Base-by-base conservation (phyloP, 2,888 invertebrate species). In the Ptilodon capucinus region DNA sequence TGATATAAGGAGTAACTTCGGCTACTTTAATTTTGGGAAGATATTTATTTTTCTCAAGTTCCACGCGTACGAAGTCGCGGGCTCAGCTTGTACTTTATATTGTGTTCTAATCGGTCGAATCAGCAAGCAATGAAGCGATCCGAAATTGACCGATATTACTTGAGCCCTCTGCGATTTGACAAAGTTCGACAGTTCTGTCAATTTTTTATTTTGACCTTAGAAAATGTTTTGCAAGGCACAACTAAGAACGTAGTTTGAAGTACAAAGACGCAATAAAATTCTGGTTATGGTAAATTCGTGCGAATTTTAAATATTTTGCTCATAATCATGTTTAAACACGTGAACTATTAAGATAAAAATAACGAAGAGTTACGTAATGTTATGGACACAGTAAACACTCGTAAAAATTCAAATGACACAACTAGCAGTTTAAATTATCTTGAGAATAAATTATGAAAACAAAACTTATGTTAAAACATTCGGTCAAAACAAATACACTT, bases 71-170 rank as follows among this genome's bases (percentile, higher is more conserved):
- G n/a, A n/a, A n/a, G n/a, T n/a, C n/a, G n/a, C n/a, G n/a, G n/a
- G n/a, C n/a, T n/a, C n/a, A n/a, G n/a, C n/a, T n/a, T n/a, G n/a
- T n/a, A n/a, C n/a, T n/a, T n/a, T n/a, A 53, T 62, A 60, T 53
- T 58, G 51, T 53, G 58, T 57, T 48, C 47, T 53, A 43, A 58
- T 11, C 40, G 41, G 21, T 57, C 62, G 60, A 66, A 57, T 73
- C 59, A 57, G 62, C 57, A 46, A 54, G 54, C 56, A 59, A 54
- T 55, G 60, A 45, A 41, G 49, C 42, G 43, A 16, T 43, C 52
- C 60, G 68, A 67, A 78, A 76, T 68, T 76, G 78, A 76, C 77
- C 76, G 64, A 76, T 58, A 68, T 71, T n/a, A 64, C 39, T 48
- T 51, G 53, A 56, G 53, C 51, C 57, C 57, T 56, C 50, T 51